phyloP scores from a whole-genome alignment of 2,797 vertebrate genomes.

The Chloroceryle amazona region DNA sequence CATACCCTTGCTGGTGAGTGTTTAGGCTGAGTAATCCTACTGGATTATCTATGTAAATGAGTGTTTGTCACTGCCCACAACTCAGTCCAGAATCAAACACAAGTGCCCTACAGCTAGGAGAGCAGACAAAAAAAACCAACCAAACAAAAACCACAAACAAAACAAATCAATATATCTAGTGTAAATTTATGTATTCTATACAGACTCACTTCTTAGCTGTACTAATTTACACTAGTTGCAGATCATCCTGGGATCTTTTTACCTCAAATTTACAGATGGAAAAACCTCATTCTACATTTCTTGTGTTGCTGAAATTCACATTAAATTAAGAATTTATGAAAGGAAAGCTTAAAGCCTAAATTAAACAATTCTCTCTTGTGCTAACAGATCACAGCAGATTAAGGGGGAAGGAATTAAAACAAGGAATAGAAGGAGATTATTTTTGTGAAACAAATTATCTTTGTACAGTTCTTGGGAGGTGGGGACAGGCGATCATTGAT shows the following conservation, averaged over 20 bases:
- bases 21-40: neutral
- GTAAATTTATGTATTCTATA: neutral
- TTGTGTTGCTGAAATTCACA: neutral
- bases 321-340: slow-evolving; percentile 17
- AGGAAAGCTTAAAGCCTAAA: neutral
- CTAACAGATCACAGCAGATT: neutral
- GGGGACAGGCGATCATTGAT: neutral
- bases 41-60: neutral
- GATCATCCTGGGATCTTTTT: neutral
- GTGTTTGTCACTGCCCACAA: neutral
- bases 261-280: neutral
- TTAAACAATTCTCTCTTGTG: neutral
- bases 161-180: neutral
- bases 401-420: neutral
- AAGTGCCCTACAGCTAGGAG: neutral
- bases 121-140: neutral
- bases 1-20: neutral
- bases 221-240: neutral
- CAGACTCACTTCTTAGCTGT: neutral
- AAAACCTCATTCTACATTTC: neutral
- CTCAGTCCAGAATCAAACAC: neutral
- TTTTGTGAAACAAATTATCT: neutral
- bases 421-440: neutral
- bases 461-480: neutral
- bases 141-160: neutral